Conservation (phyloP, 2,797 vertebrate genomes). For the Chromobotia macracanthus region DNA sequence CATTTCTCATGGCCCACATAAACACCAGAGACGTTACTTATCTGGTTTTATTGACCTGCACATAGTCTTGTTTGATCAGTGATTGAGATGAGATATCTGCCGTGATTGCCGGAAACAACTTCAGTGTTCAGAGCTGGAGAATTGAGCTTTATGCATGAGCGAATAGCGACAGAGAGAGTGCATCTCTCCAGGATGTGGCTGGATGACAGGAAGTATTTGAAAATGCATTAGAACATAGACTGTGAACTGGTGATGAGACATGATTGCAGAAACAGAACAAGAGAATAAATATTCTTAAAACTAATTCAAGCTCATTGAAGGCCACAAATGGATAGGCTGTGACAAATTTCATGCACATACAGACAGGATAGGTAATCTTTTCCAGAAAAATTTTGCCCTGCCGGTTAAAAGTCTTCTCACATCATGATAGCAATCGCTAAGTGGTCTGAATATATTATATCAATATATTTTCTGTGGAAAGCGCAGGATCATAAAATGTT, state of each 20-base stretch:
- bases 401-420: no score
- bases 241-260: not conserved
- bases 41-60: not conserved
- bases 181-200: conserved; percentile 5
- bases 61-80: not conserved
- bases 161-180: not conserved
- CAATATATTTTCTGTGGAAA: no score
- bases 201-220: not conserved
- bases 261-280: not conserved
- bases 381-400: no score
- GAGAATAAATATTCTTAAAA: not conserved
- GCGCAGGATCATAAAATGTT: no score
- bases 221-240: not conserved
- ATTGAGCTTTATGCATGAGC: not conserved
- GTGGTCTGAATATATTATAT: no score
- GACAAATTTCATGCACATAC: no score
- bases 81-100: not conserved
- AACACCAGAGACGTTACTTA: not conserved
- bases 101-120: not conserved
- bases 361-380: no score
- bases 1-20: no score
- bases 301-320: no score
- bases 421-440: no score
- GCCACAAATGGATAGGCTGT: no score
- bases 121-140: not conserved